phyloP scores from a whole-genome alignment of 1,140 invertebrate species.

The Papilio dardanus region DNA sequence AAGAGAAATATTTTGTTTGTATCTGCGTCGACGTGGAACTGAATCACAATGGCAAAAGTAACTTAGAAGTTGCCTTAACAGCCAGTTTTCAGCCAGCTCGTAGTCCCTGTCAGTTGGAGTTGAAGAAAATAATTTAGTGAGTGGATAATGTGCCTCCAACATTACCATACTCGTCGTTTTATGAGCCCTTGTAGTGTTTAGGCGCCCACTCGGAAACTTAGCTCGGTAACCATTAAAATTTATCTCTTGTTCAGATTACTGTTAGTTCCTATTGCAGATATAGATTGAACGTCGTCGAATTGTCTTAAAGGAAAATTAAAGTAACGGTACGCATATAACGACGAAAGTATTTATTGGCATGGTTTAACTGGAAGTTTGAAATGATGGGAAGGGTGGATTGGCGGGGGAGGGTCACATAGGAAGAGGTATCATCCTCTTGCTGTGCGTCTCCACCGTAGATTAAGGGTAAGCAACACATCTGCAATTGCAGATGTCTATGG shows the following conservation, averaged over 20 bases:
- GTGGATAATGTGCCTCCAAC: constrained; percentile 55
- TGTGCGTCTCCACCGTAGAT: too few relatives aligned
- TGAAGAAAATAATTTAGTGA: constrained; percentile 60
- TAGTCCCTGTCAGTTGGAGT: constrained; percentile 57
- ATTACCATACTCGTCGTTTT: constrained; percentile 78
- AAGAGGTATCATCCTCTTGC: too few relatives aligned
- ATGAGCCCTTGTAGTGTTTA: constrained; percentile 75
- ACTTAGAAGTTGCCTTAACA: constrained; percentile 37
- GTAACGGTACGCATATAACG: not conserved
- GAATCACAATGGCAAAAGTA: constrained; percentile 44
- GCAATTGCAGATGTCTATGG: too few relatives aligned
- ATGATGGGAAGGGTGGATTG: too few relatives aligned
- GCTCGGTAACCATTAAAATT: constrained; percentile 68
- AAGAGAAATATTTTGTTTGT: constrained; percentile 23
- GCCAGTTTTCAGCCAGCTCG: constrained; percentile 56
- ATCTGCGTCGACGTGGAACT: constrained; percentile 29
- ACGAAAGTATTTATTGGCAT: too few relatives aligned
- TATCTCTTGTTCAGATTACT: constrained; percentile 75
- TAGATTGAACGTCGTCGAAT: constrained; percentile 48
- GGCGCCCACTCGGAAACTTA: constrained; percentile 69
- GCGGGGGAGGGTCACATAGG: too few relatives aligned
- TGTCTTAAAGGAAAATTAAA: not conserved
- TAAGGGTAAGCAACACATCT: too few relatives aligned
- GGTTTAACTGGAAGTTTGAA: too few relatives aligned
- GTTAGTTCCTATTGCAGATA: constrained; percentile 67